phyloP scores from a whole-genome alignment of 2,888 invertebrate genomes.

The Hirudinaria manillensis region DNA sequence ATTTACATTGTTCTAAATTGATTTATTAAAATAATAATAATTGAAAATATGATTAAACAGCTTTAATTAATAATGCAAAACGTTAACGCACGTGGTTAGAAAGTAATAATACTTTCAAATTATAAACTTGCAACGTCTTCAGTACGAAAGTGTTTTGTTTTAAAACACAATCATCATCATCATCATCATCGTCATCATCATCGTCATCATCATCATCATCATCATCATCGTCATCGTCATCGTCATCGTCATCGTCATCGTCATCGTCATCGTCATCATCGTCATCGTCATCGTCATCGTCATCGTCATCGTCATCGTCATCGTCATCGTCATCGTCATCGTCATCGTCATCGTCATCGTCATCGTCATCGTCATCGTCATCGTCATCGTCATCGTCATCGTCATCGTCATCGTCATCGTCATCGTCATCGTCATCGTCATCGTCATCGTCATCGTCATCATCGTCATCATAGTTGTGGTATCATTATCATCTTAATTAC shows the following conservation, averaged over 20 bases:
- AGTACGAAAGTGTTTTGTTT: neutral
- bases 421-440: constrained; percentile 24
- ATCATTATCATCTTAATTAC: neutral
- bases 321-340: constrained; percentile 22
- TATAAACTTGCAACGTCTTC: neutral
- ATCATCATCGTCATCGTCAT: constrained; percentile 6
- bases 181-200: constrained; percentile 10
- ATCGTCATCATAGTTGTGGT: neutral
- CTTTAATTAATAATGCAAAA: no score
- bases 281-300: neutral
- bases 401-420: constrained; percentile 13
- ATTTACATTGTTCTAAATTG: neutral
- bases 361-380: constrained; percentile 24
- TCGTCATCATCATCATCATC: constrained; percentile 11
- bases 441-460: constrained; percentile 19
- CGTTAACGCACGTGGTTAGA: no score
- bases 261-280: constrained; percentile 5
- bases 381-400: constrained; percentile 16
- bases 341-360: constrained; percentile 13
- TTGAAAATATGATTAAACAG: no score
- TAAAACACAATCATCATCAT: neutral
- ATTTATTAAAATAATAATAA: neutral
- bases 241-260: constrained; percentile 18
- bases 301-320: constrained; percentile 10
- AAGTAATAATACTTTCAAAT: no score